Percentiles rank a stretch among this genome's conserved stretches.
These are phyloP conservation scores for Philonicus albiceps DNA, from an alignment of 2,888 invertebrate genomes.

Conservation along the genomic window DNA sequence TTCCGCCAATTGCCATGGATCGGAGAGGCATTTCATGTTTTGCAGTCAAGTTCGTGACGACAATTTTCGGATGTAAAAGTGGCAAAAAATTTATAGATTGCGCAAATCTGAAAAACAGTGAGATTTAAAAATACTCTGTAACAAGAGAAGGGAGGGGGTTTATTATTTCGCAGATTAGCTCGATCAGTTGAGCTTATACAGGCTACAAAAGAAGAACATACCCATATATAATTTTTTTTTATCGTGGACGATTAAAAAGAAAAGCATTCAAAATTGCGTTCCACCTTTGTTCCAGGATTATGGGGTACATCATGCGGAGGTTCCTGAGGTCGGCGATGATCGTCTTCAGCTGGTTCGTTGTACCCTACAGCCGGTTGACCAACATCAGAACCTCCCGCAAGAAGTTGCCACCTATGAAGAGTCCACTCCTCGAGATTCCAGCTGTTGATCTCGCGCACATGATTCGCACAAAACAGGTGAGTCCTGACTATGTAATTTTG, in stretches of 20 bases:
- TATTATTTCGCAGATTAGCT: constrained; percentile 1
- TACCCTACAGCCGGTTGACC: constrained; percentile 65
- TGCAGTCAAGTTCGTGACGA: constrained; percentile 15
- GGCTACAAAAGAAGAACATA: constrained; percentile 1
- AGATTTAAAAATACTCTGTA: neutral
- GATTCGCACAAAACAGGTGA: constrained; percentile 76
- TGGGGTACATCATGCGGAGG: constrained; percentile 69
- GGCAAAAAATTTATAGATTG: constrained; percentile 23
- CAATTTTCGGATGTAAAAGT: constrained; percentile 25
- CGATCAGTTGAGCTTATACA: neutral
- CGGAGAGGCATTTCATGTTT: neutral
- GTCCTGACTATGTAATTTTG: constrained; percentile 47
- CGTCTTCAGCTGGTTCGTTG: constrained; percentile 67
- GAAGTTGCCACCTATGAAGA: constrained; percentile 72
- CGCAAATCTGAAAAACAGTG: constrained; percentile 7
- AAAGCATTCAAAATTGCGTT: constrained; percentile 62
- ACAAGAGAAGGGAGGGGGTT: neutral
- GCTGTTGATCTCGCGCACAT: constrained; percentile 74
- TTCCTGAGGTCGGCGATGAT: constrained; percentile 69
- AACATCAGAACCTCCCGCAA: constrained; percentile 67
- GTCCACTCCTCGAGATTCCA: constrained; percentile 73
- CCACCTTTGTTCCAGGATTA: constrained; percentile 66
- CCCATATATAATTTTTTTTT: no score
- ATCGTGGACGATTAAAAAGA: constrained; percentile 49
- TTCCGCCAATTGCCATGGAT: neutral